Conservation (phyloP, 2,113 vertebrate genomes). For the Centropus unirufus region DNA sequence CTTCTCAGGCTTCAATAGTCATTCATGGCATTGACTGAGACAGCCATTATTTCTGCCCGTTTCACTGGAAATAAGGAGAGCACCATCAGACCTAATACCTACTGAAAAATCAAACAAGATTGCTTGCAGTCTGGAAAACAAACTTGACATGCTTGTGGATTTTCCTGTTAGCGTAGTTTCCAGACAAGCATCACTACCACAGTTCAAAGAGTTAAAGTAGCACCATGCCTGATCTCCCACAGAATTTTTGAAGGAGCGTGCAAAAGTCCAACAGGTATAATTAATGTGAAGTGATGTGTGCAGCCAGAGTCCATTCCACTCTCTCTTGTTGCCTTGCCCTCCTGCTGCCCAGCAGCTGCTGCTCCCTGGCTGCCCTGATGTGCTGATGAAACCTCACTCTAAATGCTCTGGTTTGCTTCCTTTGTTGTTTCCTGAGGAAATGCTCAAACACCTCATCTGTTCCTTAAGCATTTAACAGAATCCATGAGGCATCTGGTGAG, state of each 20-base stretch:
- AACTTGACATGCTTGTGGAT: not conserved
- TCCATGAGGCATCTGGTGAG: not conserved
- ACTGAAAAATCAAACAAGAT: not conserved
- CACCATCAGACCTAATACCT: not conserved
- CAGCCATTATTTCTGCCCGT: not conserved
- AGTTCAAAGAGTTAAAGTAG: not conserved
- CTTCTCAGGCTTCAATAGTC: not conserved
- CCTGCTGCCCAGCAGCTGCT: conserved; percentile 4
- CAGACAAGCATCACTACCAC: not conserved
- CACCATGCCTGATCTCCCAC: not conserved
- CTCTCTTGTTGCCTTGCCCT: not conserved
- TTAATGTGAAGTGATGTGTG: not conserved
- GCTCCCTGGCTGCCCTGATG: not conserved
- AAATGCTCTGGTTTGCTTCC: not conserved
- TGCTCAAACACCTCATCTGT: not conserved
- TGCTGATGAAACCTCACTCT: not conserved
- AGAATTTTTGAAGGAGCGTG: not conserved
- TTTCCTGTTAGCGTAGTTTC: fast-evolving
- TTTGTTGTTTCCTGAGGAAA: not conserved
- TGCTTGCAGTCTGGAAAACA: not conserved
- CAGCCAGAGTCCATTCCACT: not conserved
- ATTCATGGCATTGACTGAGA: not conserved
- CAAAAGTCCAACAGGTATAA: not conserved
- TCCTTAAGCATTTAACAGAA: not conserved
- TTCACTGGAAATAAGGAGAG: not conserved